Evolutionary conservation across 2,797 vertebrate species (phyloP).

Genomic region (Xerus rutilus): DNA sequence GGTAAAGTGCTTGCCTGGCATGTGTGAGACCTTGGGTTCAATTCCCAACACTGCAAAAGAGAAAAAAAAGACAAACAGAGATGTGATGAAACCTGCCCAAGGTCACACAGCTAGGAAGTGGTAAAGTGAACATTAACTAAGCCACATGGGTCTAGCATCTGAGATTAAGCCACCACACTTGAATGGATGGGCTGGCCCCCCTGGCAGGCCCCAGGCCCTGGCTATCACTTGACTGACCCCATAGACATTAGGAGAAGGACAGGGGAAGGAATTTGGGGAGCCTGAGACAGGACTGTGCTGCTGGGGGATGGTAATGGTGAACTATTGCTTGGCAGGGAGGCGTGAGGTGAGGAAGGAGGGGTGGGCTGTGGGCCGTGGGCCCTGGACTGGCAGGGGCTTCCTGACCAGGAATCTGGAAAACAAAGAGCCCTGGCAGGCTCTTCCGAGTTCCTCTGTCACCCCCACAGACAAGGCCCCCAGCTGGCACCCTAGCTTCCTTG

Average conservation of each 20-base stretch:
- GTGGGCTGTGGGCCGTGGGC: fast-evolving
- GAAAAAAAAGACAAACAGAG: background rate
- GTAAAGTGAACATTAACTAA: background rate
- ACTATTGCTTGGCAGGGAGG: background rate
- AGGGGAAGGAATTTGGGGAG: background rate
- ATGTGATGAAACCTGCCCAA: background rate
- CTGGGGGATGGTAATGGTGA: background rate
- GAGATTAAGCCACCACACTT: fast-evolving
- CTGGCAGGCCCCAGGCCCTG: background rate
- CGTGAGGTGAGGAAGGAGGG: too few species aligned
- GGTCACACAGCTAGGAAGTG: background rate
- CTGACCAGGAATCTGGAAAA: background rate
- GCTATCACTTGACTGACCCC: background rate
- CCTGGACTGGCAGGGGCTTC: fast-evolving
- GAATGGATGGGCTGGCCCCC: background rate
- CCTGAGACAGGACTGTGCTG: background rate
- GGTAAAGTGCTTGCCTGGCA: too few species aligned
- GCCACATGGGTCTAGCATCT: fast-evolving
- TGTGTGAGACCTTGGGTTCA: too few species aligned
- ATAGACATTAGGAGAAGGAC: background rate
- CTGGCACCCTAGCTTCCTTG: background rate
- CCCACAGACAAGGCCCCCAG: too few species aligned
- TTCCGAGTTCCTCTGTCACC: background rate
- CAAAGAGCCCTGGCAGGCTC: background rate
- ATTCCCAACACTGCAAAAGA: too few species aligned